Conservation (phyloP, 2,888 invertebrate genomes). For the Dimorphilus gyrociliatus region DNA sequence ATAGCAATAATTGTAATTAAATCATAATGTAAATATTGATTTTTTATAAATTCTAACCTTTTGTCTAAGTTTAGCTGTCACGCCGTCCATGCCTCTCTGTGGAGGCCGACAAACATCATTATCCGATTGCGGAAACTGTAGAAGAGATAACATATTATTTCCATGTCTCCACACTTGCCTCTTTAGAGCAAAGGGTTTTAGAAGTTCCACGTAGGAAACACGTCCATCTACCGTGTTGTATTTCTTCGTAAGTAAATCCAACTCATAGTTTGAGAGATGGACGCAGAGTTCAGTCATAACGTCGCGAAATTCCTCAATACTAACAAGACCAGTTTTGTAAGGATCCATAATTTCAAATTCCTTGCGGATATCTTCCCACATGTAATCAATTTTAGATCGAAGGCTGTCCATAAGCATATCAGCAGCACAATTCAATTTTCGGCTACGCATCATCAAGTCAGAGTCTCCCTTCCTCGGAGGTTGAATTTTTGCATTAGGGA, state of each 20-base stretch:
- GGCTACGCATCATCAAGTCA: slow-evolving; percentile 31
- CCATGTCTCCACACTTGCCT: slow-evolving; percentile 33
- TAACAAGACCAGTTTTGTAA: slow-evolving; percentile 28
- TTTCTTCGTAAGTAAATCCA: slow-evolving; percentile 21
- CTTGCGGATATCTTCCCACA: slow-evolving; percentile 32
- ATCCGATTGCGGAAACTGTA: slow-evolving; percentile 25
- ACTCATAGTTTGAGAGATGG: slow-evolving; percentile 28
- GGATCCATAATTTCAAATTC: slow-evolving; percentile 35
- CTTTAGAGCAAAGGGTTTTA: slow-evolving; percentile 31
- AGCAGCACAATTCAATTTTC: slow-evolving; percentile 33
- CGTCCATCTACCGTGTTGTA: slow-evolving; percentile 25
- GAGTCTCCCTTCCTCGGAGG: slow-evolving; percentile 34
- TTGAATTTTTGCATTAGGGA: slow-evolving; percentile 33
- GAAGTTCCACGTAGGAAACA: slow-evolving; percentile 32
- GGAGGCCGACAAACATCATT: slow-evolving; percentile 11
- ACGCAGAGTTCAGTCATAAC: slow-evolving; percentile 32
- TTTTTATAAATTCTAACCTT: slow-evolving; percentile 15
- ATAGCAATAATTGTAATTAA: background rate
- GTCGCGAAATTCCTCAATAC: slow-evolving; percentile 29
- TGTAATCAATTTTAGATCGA: slow-evolving; percentile 34
- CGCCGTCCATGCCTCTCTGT: slow-evolving; percentile 25
- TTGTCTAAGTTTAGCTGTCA: slow-evolving; percentile 28
- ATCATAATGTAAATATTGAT: background rate
- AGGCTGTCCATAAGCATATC: slow-evolving; percentile 34
- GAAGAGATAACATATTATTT: slow-evolving; percentile 29